A percentile compares a stretch with the other conserved stretches of the same genome.
Evolutionary conservation across 2,113 vertebrate genomes (phyloP).

Genomic region (Brevimyrus niger): DNA sequence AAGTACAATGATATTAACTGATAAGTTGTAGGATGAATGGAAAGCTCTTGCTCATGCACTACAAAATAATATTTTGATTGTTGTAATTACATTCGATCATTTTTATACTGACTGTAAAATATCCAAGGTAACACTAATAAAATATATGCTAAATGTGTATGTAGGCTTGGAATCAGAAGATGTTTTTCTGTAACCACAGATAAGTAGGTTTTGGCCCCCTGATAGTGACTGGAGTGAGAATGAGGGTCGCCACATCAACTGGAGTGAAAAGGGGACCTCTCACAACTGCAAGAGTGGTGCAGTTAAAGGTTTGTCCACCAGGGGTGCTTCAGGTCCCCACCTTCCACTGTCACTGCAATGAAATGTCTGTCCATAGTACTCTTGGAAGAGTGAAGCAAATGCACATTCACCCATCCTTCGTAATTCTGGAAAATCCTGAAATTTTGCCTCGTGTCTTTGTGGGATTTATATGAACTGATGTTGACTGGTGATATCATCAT

Average conservation of each 20-base stretch:
- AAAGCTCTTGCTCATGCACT: constrained; percentile 31
- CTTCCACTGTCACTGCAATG: not conserved
- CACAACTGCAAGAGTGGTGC: not conserved
- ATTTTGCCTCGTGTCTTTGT: not conserved
- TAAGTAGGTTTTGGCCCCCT: not conserved
- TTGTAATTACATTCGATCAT: constrained; percentile 45
- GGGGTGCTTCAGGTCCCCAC: not conserved
- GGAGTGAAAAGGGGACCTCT: not conserved
- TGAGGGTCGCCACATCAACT: not conserved
- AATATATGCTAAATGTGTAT: constrained; percentile 50
- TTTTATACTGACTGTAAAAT: constrained; percentile 54
- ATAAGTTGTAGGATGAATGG: not conserved
- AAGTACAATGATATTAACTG: not conserved
- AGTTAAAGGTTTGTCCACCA: not conserved
- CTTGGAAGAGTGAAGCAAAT: not conserved
- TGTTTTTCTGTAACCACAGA: not conserved
- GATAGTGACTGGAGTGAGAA: not conserved
- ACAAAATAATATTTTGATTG: constrained; percentile 30
- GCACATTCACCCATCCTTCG: not conserved
- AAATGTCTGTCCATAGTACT: not conserved
- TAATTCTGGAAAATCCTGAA: not conserved
- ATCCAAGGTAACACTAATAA: constrained; percentile 34
- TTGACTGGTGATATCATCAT: not conserved
- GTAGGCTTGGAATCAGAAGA: constrained; percentile 29
- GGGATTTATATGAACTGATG: not conserved